phyloP scores from a whole-genome alignment of 2,797 vertebrate species.

The Epinephelus awoara region DNA sequence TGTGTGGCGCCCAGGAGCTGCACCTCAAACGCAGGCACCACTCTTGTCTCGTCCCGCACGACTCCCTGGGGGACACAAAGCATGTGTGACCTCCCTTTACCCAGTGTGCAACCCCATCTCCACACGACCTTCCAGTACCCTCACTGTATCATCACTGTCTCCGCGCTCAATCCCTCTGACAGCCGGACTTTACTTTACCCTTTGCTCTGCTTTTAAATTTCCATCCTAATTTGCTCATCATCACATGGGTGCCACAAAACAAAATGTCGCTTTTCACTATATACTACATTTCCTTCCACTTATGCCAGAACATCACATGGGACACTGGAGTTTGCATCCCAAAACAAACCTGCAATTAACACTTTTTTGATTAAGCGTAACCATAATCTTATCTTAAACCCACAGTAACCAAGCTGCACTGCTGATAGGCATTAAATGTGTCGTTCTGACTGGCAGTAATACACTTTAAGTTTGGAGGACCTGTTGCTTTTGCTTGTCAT shows the following conservation, averaged over 20 bases:
- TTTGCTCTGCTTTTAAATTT: constrained; percentile 2
- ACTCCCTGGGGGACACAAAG: constrained; percentile 82
- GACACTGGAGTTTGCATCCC: background rate
- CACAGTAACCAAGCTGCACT: background rate
- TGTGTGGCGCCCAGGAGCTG: constrained; percentile 90
- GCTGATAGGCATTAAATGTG: background rate
- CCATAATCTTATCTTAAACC: background rate
- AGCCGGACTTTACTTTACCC: constrained; percentile 24
- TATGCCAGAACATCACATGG: too few relatives aligned
- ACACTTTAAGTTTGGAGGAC: background rate
- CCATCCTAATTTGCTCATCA: constrained; percentile 11
- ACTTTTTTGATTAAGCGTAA: background rate
- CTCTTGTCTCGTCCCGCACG: constrained; percentile 76
- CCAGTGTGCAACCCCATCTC: constrained; percentile 59
- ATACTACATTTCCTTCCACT: background rate
- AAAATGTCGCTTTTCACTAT: background rate
- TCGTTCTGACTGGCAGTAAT: background rate
- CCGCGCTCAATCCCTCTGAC: constrained; percentile 42
- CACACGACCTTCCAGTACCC: constrained; percentile 50
- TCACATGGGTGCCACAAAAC: constrained; percentile 5
- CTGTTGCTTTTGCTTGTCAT: background rate
- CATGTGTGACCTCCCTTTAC: constrained; percentile 79
- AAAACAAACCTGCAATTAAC: background rate
- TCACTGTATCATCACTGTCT: constrained; percentile 71
- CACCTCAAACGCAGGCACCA: constrained; percentile 85